Evolutionary conservation across 2,797 vertebrate species (phyloP).

Genomic region (Otolemur crassicaudatus): DNA sequence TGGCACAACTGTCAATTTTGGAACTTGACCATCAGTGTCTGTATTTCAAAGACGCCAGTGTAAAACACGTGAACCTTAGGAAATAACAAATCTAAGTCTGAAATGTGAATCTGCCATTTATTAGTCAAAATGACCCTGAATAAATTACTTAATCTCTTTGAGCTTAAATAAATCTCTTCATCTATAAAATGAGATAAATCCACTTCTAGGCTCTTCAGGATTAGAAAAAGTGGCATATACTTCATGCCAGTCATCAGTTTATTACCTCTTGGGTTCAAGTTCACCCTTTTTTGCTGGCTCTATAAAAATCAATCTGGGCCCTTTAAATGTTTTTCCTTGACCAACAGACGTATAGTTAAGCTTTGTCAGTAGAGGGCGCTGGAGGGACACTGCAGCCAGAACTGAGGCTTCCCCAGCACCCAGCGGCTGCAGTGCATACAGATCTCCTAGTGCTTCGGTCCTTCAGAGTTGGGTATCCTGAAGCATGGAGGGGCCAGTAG

Average conservation of each 20-base stretch:
- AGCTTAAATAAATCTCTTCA: background rate
- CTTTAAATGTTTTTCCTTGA: background rate
- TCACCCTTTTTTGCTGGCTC: slow-evolving; percentile 35
- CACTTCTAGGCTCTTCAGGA: background rate
- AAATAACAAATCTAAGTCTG: background rate
- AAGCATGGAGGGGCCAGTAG: background rate
- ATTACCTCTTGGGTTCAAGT: background rate
- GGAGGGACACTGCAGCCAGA: background rate
- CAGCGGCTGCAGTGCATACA: no score
- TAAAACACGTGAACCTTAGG: background rate
- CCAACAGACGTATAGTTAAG: background rate
- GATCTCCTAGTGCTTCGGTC: background rate
- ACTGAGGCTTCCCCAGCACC: background rate
- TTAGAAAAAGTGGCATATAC: background rate
- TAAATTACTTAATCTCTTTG: background rate
- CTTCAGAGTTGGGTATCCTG: background rate
- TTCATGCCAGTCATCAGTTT: background rate
- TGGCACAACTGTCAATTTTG: background rate
- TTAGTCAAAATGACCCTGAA: background rate
- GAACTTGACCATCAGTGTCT: background rate
- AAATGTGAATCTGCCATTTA: background rate
- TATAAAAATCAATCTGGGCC: slow-evolving; percentile 20
- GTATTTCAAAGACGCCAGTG: background rate
- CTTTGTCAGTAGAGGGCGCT: background rate
- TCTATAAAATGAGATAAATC: background rate